Evolutionary conservation across 1,140 invertebrate species (phyloP), one percentile per base, ranked within the genome.

Genomic region (Apis florea): DNA sequence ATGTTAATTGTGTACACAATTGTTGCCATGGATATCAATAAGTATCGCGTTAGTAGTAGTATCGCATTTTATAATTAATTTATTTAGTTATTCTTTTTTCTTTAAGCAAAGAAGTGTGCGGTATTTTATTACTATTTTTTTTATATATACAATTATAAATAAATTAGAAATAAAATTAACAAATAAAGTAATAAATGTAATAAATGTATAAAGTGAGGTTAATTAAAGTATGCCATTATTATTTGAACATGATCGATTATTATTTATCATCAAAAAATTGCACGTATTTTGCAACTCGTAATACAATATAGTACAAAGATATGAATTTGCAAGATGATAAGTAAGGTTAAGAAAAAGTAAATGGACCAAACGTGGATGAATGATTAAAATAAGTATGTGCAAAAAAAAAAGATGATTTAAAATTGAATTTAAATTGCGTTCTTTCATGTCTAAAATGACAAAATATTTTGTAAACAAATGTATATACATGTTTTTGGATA

Each of bases 161-260:
- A 64, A 66, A 66, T 49, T 0, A 47, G 47, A 24, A 68, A 51
- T 1, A 17, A 17, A 49, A 40, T 24, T 13, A 17, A 24, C 10
- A 4, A 51, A 49, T 5, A 56, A 53, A 31, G 4, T 21, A 15
- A 71, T 9, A 54, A 56, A 26, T 26, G 26, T 40, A 40, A 40
- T 40, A 40, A 40, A 40, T 40, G 6, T 40, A 40, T 40, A 40
- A n/a, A 40, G 31, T 31, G 47, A 56, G 69, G 69, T 40, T 54
- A 19, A 56, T 56, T 80, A 68, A 80, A 82, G 58, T 64, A 83
- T 59, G 59, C 70, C 68, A 82, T 80, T 49, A 54, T 89, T 88
- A 88, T 88, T 92, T 92, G 91, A 92, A 93, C 92, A 92, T 92
- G 90, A 91, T 92, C 89, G 91, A 88, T 92, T 93, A 93, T 93